Conservation (phyloP, 2,888 invertebrate genomes). For the Callyntrura guangdongensis region DNA sequence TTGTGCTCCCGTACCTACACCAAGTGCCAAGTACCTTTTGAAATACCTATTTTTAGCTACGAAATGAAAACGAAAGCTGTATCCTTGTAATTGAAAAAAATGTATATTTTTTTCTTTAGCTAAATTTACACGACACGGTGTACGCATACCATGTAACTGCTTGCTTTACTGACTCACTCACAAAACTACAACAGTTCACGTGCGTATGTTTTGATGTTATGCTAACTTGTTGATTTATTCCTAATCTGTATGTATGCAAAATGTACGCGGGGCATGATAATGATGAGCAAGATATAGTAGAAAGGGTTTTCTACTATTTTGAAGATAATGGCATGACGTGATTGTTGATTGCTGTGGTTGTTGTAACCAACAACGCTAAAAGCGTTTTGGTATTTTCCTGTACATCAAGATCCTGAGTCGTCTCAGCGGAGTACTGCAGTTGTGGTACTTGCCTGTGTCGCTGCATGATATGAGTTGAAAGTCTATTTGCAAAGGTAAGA, state of each 20-base stretch:
- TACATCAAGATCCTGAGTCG: not conserved
- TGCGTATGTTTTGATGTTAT: slow-evolving; percentile 15
- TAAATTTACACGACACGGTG: slow-evolving; percentile 1
- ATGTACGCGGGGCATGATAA: not conserved
- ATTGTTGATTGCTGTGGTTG: not conserved
- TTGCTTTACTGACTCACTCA: slow-evolving; percentile 22
- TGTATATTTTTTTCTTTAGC: slow-evolving; percentile 1
- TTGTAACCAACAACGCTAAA: not conserved
- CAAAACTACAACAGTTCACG: slow-evolving; percentile 11
- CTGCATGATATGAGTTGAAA: too few species aligned
- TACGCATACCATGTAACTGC: slow-evolving; percentile 6
- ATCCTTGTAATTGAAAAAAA: slow-evolving; percentile 35
- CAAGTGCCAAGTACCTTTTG: slow-evolving; percentile 13
- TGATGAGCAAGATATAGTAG: not conserved
- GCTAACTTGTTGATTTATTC: not conserved
- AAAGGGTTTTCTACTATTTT: slow-evolving; percentile 7
- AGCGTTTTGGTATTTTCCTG: not conserved
- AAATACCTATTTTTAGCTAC: slow-evolving; percentile 57
- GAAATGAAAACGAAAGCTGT: slow-evolving; percentile 65
- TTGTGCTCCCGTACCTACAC: not conserved
- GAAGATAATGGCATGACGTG: slow-evolving; percentile 16
- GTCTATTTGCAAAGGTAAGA: not conserved
- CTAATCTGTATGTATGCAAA: not conserved
- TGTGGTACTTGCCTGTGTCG: not conserved
- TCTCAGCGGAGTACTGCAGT: not conserved